Evolutionary conservation across 1,140 invertebrate species (phyloP), one percentile per base, ranked within the genome.

Genomic region (Bicyclus anynana): DNA sequence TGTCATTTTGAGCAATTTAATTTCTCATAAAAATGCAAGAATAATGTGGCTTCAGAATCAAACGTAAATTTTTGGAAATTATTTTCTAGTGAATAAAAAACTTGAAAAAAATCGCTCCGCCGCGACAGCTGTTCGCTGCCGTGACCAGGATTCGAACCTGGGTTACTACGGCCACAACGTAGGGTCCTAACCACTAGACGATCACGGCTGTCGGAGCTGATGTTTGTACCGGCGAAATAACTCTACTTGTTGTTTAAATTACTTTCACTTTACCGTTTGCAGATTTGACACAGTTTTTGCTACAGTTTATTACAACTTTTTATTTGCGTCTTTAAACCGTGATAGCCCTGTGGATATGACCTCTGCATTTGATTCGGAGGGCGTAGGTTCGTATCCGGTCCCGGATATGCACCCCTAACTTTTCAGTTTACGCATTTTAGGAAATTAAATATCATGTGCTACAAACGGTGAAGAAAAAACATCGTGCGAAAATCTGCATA

Each of bases 111-210:
- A 7, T 4, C 3, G 16, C 40, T 44, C 40, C 40, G 40, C 40
- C 40, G 40, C 40, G 40, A 44, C 40, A 44, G 40, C 40, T 18
- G 2, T n/a, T 18, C 40, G 40, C 40, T 44, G 40, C 40, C 40
- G 47, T 66, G 66, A 66, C 67, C 67, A 64, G 64, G 62, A 62
- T 65, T 68, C 55, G 65, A 65, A 68, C 61, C 65, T 62, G 64
- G 65, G 65, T 67, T 62, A 67, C 65, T 62, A 59, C 65, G 64
- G 65, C 61, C 49, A 56, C 59, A 61, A 61, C 59, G 59, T 61
- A 61, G 59, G 59, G 53, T 61, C 59, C 59, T 63, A 63, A 63
- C 61, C 61, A 63, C 61, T 63, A 63, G 61, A 63, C 61, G 55
- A 63, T 63, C 61, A 63, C 61, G 61, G 61, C 61, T 63, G 33